Conservation (phyloP, 2,113 vertebrate species). For the Philantomba maxwellii region DNA sequence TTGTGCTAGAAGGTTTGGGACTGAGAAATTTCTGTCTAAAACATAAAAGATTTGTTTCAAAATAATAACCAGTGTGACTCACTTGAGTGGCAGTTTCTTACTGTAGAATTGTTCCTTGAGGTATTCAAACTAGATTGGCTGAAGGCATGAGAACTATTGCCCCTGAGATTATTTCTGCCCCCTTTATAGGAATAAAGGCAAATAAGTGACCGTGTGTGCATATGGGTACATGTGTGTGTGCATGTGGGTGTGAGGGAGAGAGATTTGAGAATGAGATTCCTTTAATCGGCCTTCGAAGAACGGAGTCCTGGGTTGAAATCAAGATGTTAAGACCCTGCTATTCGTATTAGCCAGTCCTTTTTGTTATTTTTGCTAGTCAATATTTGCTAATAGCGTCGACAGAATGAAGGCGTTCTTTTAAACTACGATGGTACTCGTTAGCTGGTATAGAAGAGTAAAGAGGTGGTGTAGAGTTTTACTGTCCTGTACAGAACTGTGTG, state of each 20-base stretch:
- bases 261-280: background rate
- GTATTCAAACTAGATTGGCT: background rate
- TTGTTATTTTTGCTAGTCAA: background rate
- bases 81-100: constrained; percentile 27
- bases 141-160: constrained; percentile 21
- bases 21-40: constrained; percentile 41
- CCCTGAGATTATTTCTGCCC: background rate
- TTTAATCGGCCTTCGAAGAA: constrained; percentile 7
- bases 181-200: background rate
- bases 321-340: background rate
- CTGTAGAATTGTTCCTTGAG: background rate
- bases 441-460: background rate
- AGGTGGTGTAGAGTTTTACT: background rate
- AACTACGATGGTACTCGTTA: background rate
- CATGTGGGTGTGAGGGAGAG: background rate
- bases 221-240: background rate
- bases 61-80: background rate
- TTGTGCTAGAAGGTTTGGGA: background rate
- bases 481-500: background rate
- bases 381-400: background rate
- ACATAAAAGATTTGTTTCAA: background rate
- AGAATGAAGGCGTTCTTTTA: background rate
- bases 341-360: background rate
- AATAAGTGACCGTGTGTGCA: background rate
- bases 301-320: background rate